Percentiles rank a stretch among this genome's conserved stretches.
phyloP scores from a whole-genome alignment of 2,888 invertebrate species.

The Drosophila merina region DNA sequence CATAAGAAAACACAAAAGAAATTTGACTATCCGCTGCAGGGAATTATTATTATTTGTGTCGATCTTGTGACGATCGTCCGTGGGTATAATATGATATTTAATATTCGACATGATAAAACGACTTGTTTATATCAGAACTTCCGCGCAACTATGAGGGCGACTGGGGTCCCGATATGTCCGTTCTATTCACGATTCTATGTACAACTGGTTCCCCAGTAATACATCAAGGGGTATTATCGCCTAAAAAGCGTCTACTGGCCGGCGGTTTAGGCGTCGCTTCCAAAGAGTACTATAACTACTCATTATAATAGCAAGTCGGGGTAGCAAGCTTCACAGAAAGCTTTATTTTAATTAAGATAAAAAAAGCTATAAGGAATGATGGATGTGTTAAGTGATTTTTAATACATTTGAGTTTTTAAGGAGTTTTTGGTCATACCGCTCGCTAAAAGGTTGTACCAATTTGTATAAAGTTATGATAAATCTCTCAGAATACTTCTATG shows the following conservation, averaged over 20 bases:
- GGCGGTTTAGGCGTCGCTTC: not conserved
- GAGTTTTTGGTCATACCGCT: not conserved
- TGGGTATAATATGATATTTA: slow-evolving; percentile 50
- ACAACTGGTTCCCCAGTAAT: not conserved
- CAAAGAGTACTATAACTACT: not conserved
- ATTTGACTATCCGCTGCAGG: slow-evolving; percentile 17
- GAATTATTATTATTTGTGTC: not conserved
- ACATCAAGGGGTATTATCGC: slow-evolving; percentile 2
- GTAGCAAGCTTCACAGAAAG: not conserved
- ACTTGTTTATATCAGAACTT: slow-evolving; percentile 18
- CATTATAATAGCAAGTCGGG: not conserved
- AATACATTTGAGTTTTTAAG: not conserved
- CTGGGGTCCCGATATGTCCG: slow-evolving; percentile 15
- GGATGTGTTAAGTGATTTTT: not conserved
- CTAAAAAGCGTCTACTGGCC: not conserved
- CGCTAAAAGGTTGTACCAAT: not conserved
- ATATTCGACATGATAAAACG: slow-evolving; percentile 39
- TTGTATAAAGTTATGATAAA: not conserved
- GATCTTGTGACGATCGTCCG: slow-evolving; percentile 15
- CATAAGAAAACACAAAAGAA: slow-evolving; percentile 16
- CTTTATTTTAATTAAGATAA: slow-evolving; percentile 1
- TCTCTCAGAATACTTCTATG: not conserved
- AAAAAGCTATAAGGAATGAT: slow-evolving; percentile 1
- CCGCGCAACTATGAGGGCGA: slow-evolving; percentile 4
- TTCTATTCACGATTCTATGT: slow-evolving; percentile 3